phyloP scores from a whole-genome alignment of 2,888 invertebrate species.

The Drosophila limbata region DNA sequence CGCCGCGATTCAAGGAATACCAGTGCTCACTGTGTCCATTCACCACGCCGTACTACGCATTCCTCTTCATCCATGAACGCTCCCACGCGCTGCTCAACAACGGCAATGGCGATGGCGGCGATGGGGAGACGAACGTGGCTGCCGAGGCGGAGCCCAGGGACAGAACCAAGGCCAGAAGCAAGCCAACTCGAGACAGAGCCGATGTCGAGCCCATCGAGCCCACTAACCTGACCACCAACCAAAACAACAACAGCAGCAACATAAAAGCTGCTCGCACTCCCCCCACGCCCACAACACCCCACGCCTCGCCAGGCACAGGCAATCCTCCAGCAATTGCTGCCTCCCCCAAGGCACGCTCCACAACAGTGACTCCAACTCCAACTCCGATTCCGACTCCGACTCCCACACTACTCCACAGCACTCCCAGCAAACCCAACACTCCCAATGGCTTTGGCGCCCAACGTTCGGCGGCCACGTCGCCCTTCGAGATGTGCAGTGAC shows the following conservation, averaged over 20 bases:
- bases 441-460: constrained; percentile 68
- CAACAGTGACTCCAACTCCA: constrained; percentile 28
- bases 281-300: constrained; percentile 37
- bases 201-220: constrained; percentile 58
- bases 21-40: constrained; percentile 96
- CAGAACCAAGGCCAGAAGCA: constrained; percentile 44
- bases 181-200: constrained; percentile 34
- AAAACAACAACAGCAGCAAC: constrained; percentile 86
- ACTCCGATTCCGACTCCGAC: constrained; percentile 36
- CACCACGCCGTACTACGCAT: constrained; percentile 94
- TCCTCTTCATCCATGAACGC: constrained; percentile 96
- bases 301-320: constrained; percentile 33
- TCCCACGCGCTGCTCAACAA: constrained; percentile 88
- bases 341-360: constrained; percentile 53
- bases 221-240: constrained; percentile 82
- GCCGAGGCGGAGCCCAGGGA: constrained; percentile 48
- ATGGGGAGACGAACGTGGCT: constrained; percentile 28
- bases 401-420: constrained; percentile 36
- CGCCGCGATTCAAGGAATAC: constrained; percentile 89
- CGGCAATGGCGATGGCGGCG: constrained; percentile 33
- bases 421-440: constrained; percentile 52
- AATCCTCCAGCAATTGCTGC: constrained; percentile 7
- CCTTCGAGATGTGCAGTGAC: constrained; percentile 76
- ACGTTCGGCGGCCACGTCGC: constrained; percentile 70
- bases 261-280: constrained; percentile 25